These are phyloP conservation scores for Sebastes vulpes DNA, from an alignment of 2,797 vertebrate genomes.

Conservation along the genomic window DNA sequence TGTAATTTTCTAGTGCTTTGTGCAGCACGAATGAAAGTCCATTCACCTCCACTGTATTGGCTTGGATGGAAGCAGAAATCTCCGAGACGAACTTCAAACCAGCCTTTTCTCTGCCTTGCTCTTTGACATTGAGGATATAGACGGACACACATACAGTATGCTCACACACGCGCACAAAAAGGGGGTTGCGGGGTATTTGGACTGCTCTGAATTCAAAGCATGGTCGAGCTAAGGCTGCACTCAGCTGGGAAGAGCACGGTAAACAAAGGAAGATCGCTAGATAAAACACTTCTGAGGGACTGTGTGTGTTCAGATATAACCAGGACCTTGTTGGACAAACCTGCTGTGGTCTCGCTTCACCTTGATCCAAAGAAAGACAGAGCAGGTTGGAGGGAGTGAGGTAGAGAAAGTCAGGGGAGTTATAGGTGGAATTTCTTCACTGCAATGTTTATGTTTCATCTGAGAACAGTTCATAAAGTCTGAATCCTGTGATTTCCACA, in stretches of 20 bases:
- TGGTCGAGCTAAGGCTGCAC: not conserved
- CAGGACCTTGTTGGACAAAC: slow-evolving; percentile 6
- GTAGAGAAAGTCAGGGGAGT: not conserved
- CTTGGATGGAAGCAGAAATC: not conserved
- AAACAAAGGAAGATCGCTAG: slow-evolving; percentile 17
- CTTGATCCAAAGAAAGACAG: slow-evolving; percentile 13
- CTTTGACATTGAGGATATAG: not conserved
- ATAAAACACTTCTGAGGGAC: slow-evolving; percentile 16
- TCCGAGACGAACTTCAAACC: not conserved
- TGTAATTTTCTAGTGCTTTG: not conserved
- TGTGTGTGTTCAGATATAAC: not conserved
- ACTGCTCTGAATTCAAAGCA: slow-evolving; percentile 36
- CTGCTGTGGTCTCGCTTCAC: slow-evolving; percentile 8
- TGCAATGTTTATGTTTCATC: slow-evolving; percentile 16
- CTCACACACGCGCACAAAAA: not conserved
- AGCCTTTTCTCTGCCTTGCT: not conserved
- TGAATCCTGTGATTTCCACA: slow-evolving; percentile 19
- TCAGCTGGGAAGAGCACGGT: slow-evolving; percentile 3
- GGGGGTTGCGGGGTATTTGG: too few relatives aligned
- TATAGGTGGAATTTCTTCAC: not conserved
- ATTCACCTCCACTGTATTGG: not conserved
- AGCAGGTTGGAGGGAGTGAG: not conserved
- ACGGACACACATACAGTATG: not conserved
- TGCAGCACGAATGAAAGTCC: not conserved
- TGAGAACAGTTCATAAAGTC: slow-evolving; percentile 10